Base-by-base conservation (phyloP, 1,140 invertebrate species). In the Papilio dardanus region DNA sequence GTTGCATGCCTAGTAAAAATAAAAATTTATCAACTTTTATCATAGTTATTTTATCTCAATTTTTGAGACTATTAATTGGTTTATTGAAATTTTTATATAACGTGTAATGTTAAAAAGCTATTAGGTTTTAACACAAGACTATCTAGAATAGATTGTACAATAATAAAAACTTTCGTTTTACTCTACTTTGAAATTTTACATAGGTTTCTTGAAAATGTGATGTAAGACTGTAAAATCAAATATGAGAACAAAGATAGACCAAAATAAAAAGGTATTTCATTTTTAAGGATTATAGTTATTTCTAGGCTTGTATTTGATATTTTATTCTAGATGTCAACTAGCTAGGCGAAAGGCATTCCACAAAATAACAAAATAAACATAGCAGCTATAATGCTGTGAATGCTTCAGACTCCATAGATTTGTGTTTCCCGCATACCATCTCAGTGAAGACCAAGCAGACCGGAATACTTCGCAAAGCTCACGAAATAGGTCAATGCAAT, bases 401-500 rank as follows among this genome's bases (percentile, higher is more conserved):
- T 62, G 10, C 24, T 62, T 62, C 54, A 24, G 21, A 3, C 10
- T 28, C 54, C 21, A 62, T 62, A 62, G 54, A 62, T 28, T 62
- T 62, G 54, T 50, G 46, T 28, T 62, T 30, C 54, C 54, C 54
- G 54, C 54, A 62, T 62, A 28, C 54, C 54, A 62, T 62, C 54
- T 62, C 54, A 3, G 54, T 14, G 24, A 30, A 62, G 54, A 62
- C 54, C 54, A 62, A 24, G 19, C 21, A 54, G 24, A 54, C 54
- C 24, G 28, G 21, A 62, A 62, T 62, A 62, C 54, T 62, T 62
- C 24, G 24, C 24, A 28, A 14, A 14, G 54, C 24, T 28, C 54
- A 62, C 54, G 30, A 62, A 62, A 62, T 62, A 62, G 54, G 54
- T 62, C 24, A 62, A 30, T 62, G 54, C 54, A 62, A 24, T 62